Conservation (phyloP, 2,797 vertebrate genomes). For the Etheostoma perlongum region DNA sequence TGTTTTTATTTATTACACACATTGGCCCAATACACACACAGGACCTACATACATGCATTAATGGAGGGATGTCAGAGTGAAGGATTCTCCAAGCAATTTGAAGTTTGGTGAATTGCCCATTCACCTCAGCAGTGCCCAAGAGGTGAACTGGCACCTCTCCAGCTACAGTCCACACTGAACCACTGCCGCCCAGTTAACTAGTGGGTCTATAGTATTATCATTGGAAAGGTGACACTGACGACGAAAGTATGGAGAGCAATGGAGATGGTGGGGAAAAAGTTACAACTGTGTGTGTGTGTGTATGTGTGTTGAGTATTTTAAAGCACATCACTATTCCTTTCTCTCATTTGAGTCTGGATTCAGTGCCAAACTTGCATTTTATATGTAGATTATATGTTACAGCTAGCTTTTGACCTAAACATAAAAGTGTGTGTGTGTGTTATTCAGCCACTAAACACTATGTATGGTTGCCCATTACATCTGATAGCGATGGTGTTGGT, state of each 20-base stretch:
- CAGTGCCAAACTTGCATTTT: neutral
- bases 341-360: neutral
- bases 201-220: no score
- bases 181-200: no score
- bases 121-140: no score
- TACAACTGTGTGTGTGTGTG: neutral
- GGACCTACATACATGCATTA: no score
- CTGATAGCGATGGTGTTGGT: constrained; percentile 55
- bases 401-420: neutral
- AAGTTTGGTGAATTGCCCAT: no score
- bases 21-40: no score
- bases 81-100: no score
- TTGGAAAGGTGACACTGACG: neutral
- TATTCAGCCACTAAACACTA: constrained; percentile 19
- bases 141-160: no score
- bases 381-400: constrained; percentile 15
- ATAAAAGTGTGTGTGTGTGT: neutral
- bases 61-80: no score
- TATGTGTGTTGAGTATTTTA: neutral
- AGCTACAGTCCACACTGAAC: no score
- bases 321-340: neutral
- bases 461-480: constrained; percentile 37
- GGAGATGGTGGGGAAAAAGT: neutral
- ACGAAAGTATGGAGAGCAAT: neutral
- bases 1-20: no score